Evolutionary conservation across 2,113 vertebrate genomes (phyloP), one percentile per base, ranked within the genome.

Genomic region (Pao palembangensis): DNA sequence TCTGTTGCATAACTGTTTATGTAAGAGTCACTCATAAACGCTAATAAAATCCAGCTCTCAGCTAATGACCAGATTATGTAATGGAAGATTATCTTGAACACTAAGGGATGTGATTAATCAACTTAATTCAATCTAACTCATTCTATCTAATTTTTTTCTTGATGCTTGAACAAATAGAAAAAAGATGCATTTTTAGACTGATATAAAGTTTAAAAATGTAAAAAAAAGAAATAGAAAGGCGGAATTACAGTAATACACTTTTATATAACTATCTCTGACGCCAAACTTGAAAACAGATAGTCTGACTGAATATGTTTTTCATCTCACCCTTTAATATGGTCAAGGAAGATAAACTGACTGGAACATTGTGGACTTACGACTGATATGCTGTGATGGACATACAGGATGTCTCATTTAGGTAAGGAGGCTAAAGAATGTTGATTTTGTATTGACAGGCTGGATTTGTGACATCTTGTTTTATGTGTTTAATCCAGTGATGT

Each of bases 281-380:
- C 34, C 11, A 38, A 38, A 38, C 34, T n/a, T n/a, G n/a, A n/a
- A n/a, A n/a, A n/a, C n/a, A n/a, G n/a, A n/a, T n/a, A n/a, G n/a
- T n/a, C n/a, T n/a, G n/a, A n/a, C n/a, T n/a, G n/a, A n/a, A n/a
- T n/a, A n/a, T n/a, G n/a, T n/a, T n/a, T n/a, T n/a, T n/a, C 15
- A n/a, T 0, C 2, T 47, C 13, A 3, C n/a, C n/a, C 6, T 47
- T 17, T 6, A n/a, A n/a, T 28, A 57, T 62, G 92, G 91, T 72
- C 21, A n/a, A 50, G 91, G 56, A 75, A 44, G 23, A 68, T 71
- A 13, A 67, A 59, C 42, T n/a, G 69, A 82, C 51, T 13, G 85
- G 42, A 69, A 84, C n/a, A 71, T 92, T 34, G 15, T 81, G 91
- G 91, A 28, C 87, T 69, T 67, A 56, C 88, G 48, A 61, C 55